Conservation (phyloP, 2,888 invertebrate genomes). For the Brenthis hecate region DNA sequence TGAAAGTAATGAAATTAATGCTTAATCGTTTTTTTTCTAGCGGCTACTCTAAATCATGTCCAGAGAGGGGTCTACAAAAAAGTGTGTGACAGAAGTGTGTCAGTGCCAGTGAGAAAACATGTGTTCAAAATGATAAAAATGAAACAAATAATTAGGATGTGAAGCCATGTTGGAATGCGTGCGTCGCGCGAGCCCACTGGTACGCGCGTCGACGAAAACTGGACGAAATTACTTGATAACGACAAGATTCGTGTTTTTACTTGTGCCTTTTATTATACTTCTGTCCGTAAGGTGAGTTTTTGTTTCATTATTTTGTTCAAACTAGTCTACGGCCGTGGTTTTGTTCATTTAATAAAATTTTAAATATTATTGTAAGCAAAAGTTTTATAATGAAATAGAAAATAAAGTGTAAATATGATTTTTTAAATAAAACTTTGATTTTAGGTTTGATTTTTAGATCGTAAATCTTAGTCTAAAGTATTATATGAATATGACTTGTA, state of each 20-base stretch:
- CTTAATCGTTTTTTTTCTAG: not conserved
- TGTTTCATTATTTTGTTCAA: conserved; percentile 13
- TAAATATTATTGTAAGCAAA: not conserved
- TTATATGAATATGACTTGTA: too few relatives aligned
- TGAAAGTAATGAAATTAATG: too few relatives aligned
- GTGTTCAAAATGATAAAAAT: conserved; percentile 54
- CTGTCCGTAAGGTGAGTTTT: conserved; percentile 60
- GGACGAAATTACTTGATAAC: conserved; percentile 42
- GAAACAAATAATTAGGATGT: conserved; percentile 65
- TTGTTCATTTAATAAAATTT: conserved; percentile 1
- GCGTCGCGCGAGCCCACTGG: conserved; percentile 61
- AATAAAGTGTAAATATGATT: too few relatives aligned
- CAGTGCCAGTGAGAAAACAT: conserved; percentile 44
- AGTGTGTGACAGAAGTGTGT: conserved; percentile 37
- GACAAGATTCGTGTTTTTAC: conserved; percentile 41
- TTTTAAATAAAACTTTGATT: too few relatives aligned
- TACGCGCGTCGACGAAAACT: conserved; percentile 51
- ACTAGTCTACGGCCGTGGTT: too few relatives aligned
- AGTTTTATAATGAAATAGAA: too few relatives aligned
- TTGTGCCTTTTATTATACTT: conserved; percentile 52
- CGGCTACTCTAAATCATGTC: not conserved
- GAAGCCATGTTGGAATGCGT: conserved; percentile 72
- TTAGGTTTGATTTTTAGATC: too few relatives aligned
- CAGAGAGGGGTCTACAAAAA: conserved; percentile 13
- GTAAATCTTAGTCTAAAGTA: too few relatives aligned